Base-by-base conservation (phyloP, 2,113 vertebrate genomes). In the Notothenia coriiceps region DNA sequence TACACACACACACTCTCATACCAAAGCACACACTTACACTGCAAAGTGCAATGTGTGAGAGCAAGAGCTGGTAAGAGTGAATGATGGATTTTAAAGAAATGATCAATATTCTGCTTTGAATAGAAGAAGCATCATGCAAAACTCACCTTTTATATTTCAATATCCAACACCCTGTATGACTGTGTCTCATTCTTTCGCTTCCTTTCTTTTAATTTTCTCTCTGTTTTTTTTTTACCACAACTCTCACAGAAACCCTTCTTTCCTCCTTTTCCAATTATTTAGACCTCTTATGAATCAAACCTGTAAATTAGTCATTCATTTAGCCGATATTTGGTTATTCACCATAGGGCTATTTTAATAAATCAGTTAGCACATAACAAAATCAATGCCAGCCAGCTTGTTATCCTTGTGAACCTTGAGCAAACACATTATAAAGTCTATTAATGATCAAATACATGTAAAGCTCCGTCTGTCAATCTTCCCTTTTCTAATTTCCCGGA, bases 31-130 rank as follows among this genome's bases (percentile, higher is more conserved):
- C 12, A 35, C 47, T 25, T 59, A 35, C 50, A 75, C 74, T 68
- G 83, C 62, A 79, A 74, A 73, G 74, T 62, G 61, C 49, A 50
- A 56, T 60, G 54, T 69, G 61, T 69, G 70, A 74, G 54, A 65
- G 59, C 14, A 44, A 72, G 63, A 77, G 55, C 17, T 55, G 10
- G 44, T 29, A 15, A 69, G 22, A 71, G 29, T 72, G 70, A 91
- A 49, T 57, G 74, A 79, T 33, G 56, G 63, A 77, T 61, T 67
- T 78, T 82, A 71, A 22, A 22, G 22, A 22, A 22, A 22, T 22
- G 22, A 22, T 22, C 40, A 81, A 73, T 84, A 83, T 84, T 79
- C 75, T 69, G 49, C 70, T 85, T 85, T 76, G 51, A 83, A 86
- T 25, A 55, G 29, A 67, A 71, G 47, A 18, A 52, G 76, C 50